Evolutionary conservation across 2,113 vertebrate species (phyloP).

Genomic region (Dermatemys mawii): DNA sequence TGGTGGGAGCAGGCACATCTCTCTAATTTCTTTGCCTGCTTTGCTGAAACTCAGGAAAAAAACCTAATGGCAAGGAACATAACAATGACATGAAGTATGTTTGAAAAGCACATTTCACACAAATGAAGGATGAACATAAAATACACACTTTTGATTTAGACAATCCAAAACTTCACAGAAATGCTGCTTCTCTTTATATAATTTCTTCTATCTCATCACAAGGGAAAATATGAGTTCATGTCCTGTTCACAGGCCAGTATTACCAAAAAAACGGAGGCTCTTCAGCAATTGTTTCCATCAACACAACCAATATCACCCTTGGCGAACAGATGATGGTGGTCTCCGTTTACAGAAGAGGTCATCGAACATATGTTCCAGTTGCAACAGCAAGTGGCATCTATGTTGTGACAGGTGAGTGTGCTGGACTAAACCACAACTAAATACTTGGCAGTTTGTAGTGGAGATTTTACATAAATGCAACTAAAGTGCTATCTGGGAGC

Average conservation of each 20-base stretch:
- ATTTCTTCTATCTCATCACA: background rate
- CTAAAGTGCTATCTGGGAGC: background rate
- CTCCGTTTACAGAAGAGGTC: constrained; percentile 84
- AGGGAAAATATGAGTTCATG: background rate
- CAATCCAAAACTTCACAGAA: background rate
- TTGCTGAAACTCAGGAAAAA: background rate
- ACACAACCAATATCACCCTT: constrained; percentile 86
- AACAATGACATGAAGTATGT: background rate
- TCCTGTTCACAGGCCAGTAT: constrained; percentile 86
- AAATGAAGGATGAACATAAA: background rate
- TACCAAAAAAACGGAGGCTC: constrained; percentile 83
- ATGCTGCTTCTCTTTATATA: background rate
- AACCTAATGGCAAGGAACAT: background rate
- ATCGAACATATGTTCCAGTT: constrained; percentile 79
- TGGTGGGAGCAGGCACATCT: background rate
- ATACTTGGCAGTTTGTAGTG: background rate
- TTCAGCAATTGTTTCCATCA: constrained; percentile 84
- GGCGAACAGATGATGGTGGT: constrained; percentile 91
- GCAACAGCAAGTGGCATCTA: constrained; percentile 81
- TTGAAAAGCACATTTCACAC: background rate
- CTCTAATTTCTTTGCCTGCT: background rate
- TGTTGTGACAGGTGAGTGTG: constrained; percentile 85
- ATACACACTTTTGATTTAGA: background rate
- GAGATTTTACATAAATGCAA: background rate
- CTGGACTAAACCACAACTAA: background rate